These are phyloP conservation scores for Portunus trituberculatus DNA, from an alignment of 1,140 invertebrate species.

Conservation along the genomic window DNA sequence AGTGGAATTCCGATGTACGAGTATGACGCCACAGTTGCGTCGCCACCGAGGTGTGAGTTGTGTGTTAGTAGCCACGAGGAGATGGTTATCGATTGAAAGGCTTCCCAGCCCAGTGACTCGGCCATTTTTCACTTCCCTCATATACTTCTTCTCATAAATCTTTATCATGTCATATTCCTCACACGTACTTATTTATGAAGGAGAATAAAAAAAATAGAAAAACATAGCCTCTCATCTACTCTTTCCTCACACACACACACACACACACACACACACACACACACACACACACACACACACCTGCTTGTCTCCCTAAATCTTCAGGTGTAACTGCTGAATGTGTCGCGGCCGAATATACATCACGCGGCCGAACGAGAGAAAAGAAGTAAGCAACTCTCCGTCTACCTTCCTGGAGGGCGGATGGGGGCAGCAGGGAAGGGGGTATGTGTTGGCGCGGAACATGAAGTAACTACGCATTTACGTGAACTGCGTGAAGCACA, in stretches of 20 bases:
- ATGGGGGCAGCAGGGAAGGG: neutral
- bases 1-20: neutral
- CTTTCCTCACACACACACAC: neutral
- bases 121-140: constrained; percentile 16
- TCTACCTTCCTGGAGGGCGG: too few relatives aligned
- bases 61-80: neutral
- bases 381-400: neutral
- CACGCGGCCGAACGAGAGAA: constrained; percentile 2
- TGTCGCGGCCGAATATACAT: neutral
- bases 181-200: neutral
- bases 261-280: constrained; percentile 28
- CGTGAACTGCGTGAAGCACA: too few relatives aligned
- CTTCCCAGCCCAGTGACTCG: neutral
- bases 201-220: neutral
- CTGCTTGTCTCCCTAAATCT: constrained; percentile 10
- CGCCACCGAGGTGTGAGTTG: constrained; percentile 25
- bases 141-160: constrained; percentile 35
- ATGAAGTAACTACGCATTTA: neutral
- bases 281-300: constrained; percentile 46
- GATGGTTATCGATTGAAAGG: neutral
- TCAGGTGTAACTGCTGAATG: constrained; percentile 20
- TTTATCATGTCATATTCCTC: neutral
- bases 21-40: neutral
- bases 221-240: neutral
- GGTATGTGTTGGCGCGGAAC: neutral